phyloP scores from a whole-genome alignment of 23 tunicate genomes.

The Ciona savignyi region DNA sequence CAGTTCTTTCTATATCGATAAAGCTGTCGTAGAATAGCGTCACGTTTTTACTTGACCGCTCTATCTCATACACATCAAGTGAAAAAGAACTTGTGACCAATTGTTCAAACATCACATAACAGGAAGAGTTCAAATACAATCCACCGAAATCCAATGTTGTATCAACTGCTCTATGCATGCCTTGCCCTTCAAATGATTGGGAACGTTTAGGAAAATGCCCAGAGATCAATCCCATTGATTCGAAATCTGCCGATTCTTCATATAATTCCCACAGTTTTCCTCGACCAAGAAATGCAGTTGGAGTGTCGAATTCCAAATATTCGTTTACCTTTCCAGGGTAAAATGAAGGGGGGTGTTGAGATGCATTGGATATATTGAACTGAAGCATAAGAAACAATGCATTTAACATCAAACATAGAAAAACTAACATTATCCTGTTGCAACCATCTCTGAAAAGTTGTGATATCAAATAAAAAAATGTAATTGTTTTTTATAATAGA shows the following conservation, averaged over 20 bases:
- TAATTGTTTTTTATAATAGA: background rate
- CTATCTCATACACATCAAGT: slow-evolving; percentile 58
- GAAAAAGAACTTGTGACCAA: slow-evolving; percentile 44
- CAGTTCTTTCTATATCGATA: slow-evolving; percentile 51
- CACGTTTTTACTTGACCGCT: slow-evolving; percentile 4
- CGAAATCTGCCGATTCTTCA: background rate
- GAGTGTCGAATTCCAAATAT: slow-evolving; percentile 2
- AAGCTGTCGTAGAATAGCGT: slow-evolving; percentile 16
- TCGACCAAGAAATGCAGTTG: slow-evolving; percentile 2
- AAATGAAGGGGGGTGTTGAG: background rate
- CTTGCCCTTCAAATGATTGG: slow-evolving; percentile 7
- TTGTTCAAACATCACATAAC: slow-evolving; percentile 34
- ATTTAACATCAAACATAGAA: too few relatives aligned
- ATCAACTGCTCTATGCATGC: slow-evolving; percentile 8
- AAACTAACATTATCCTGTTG: background rate
- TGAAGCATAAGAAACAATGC: too few relatives aligned
- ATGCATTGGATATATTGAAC: too few relatives aligned
- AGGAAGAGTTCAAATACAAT: background rate
- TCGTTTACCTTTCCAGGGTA: background rate
- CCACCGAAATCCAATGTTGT: background rate
- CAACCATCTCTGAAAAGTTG: background rate
- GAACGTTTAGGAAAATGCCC: background rate
- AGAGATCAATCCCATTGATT: background rate
- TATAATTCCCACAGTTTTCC: background rate
- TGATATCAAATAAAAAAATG: background rate